A percentile compares a stretch with the other conserved stretches of the same genome.
These are phyloP conservation scores for Pantala flavescens DNA, from an alignment of 1,140 invertebrate species.

Conservation along the genomic window DNA sequence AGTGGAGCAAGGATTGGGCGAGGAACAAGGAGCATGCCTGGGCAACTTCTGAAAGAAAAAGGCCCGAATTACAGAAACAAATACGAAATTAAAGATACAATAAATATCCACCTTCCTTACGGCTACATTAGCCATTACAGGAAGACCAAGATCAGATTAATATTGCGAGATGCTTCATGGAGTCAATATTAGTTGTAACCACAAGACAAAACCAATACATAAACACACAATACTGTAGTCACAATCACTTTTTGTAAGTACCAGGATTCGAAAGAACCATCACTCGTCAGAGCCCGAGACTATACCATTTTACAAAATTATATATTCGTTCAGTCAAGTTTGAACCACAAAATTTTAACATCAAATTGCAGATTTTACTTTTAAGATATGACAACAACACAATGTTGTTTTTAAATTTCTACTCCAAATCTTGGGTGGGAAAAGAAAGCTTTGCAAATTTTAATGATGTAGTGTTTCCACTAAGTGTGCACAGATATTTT, in stretches of 20 bases:
- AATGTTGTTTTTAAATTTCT: neutral
- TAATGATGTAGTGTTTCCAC: neutral
- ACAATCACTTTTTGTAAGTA: neutral
- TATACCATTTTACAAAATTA: neutral
- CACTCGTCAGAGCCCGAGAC: neutral
- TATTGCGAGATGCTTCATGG: neutral
- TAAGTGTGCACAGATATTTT: neutral
- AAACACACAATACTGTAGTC: slow-evolving; percentile 1
- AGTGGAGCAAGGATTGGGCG: neutral
- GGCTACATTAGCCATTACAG: neutral
- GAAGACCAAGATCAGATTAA: neutral
- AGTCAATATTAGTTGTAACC: slow-evolving; percentile 2
- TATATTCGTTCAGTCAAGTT: neutral
- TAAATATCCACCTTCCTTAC: no score
- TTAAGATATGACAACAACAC: neutral
- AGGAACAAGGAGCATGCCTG: slow-evolving; percentile 3
- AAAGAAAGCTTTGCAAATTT: slow-evolving; percentile 3
- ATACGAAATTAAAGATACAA: no score
- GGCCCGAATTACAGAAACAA: neutral
- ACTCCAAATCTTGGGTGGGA: neutral
- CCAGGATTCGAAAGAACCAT: neutral
- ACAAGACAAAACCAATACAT: slow-evolving; percentile 10
- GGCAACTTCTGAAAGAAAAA: neutral
- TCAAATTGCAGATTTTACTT: neutral
- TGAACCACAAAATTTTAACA: neutral